These are phyloP conservation scores for Mylabris phalerata DNA, from an alignment of 1,140 invertebrate species.

Conservation along the genomic window DNA sequence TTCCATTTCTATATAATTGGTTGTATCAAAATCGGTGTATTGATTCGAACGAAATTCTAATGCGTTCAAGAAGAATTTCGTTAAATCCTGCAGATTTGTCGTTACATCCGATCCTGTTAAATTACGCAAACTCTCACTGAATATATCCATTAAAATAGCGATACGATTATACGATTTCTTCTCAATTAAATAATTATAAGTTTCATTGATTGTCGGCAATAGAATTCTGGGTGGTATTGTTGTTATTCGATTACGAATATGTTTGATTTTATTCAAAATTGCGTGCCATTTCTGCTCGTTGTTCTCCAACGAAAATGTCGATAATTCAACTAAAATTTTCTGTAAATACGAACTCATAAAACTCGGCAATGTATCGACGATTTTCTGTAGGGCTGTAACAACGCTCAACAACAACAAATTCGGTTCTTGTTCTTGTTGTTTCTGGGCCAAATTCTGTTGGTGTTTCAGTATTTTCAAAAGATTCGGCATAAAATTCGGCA, in stretches of 20 bases:
- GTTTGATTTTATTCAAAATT: constrained; percentile 51
- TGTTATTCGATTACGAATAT: constrained; percentile 61
- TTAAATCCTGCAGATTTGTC: constrained; percentile 56
- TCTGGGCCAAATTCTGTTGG: constrained; percentile 26
- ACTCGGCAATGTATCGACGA: constrained; percentile 69
- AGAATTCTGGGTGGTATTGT: constrained; percentile 64
- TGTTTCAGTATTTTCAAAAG: constrained; percentile 56
- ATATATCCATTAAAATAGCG: constrained; percentile 62
- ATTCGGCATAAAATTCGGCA: constrained; percentile 74
- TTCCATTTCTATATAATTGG: constrained; percentile 56
- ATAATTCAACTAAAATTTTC: constrained; percentile 61
- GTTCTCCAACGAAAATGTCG: constrained; percentile 45
- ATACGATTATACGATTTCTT: constrained; percentile 56
- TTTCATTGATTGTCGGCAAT: constrained; percentile 63
- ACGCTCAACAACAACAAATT: constrained; percentile 40
- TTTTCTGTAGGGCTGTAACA: constrained; percentile 69
- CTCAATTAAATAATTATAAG: constrained; percentile 55
- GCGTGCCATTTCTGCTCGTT: constrained; percentile 48
- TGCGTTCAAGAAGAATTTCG: constrained; percentile 66
- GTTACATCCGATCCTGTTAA: constrained; percentile 55
- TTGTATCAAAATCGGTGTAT: constrained; percentile 39
- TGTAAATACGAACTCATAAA: constrained; percentile 80
- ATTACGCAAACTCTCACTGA: constrained; percentile 61
- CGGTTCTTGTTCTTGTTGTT: constrained; percentile 41
- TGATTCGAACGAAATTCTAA: constrained; percentile 60